Evolutionary conservation across 1,140 invertebrate genomes (phyloP).

Genomic region (Apis cerana): DNA sequence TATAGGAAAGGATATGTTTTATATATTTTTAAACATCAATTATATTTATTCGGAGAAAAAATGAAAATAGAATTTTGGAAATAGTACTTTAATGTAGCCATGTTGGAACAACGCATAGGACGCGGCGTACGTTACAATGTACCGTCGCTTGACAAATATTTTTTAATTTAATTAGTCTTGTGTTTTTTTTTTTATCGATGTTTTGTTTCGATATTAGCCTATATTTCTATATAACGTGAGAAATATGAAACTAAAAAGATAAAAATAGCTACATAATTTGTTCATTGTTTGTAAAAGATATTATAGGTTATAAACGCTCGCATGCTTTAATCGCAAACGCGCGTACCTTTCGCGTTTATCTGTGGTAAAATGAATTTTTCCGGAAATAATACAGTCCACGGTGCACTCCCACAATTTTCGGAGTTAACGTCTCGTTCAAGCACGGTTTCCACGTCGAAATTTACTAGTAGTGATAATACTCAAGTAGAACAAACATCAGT

Average conservation of each 20-base stretch:
- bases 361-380: slow-evolving; percentile 74
- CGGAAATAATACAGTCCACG: slow-evolving; percentile 66
- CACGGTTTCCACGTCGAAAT: slow-evolving; percentile 63
- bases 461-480: slow-evolving; percentile 57
- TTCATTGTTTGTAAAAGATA: not conserved
- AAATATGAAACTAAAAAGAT: slow-evolving; percentile 33
- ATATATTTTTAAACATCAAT: not conserved
- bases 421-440: slow-evolving; percentile 71
- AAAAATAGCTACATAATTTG: not conserved
- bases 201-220: not conserved
- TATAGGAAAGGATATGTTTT: not conserved
- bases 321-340: slow-evolving; percentile 4
- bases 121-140: slow-evolving; percentile 66
- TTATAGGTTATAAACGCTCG: slow-evolving; percentile 57
- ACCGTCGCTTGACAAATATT: slow-evolving; percentile 20
- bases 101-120: slow-evolving; percentile 65
- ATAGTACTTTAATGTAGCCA: slow-evolving; percentile 61
- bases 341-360: not conserved
- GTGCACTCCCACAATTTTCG: slow-evolving; percentile 75
- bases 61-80: slow-evolving; percentile 18
- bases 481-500: slow-evolving; percentile 64
- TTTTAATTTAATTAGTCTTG: slow-evolving; percentile 55
- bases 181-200: slow-evolving; percentile 14
- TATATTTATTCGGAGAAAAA: too few relatives aligned
- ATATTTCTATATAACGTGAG: too few relatives aligned